Conservation (phyloP, 2,113 vertebrate species). For the Megaceryle torquata region DNA sequence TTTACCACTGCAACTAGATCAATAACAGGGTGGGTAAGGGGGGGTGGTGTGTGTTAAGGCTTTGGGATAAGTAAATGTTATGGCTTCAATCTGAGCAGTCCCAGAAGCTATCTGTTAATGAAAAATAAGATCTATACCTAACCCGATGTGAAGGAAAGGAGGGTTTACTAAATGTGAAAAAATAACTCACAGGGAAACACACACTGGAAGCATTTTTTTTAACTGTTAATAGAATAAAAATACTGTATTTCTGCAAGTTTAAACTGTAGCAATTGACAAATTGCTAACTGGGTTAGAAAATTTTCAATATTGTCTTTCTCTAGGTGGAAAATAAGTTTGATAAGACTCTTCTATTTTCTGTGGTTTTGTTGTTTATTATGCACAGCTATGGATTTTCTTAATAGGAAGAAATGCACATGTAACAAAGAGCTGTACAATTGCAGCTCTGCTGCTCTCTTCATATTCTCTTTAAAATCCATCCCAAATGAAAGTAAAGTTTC, state of each 20-base stretch:
- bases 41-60: neutral
- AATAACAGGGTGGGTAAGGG: neutral
- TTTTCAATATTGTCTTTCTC: neutral
- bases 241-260: neutral
- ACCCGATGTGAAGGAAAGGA: neutral
- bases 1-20: constrained; percentile 3
- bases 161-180: neutral
- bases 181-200: neutral
- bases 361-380: neutral
- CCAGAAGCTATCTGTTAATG: constrained; percentile 27
- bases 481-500: neutral
- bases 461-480: neutral
- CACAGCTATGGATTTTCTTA: neutral
- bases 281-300: neutral
- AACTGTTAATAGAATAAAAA: neutral
- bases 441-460: neutral
- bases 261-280: neutral
- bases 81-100: constrained; percentile 24
- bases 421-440: neutral
- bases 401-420: neutral
- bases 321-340: neutral
- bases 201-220: neutral
- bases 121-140: constrained; percentile 8
- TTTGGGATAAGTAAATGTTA: constrained; percentile 13
- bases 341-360: neutral